phyloP scores from a whole-genome alignment of 2,797 vertebrate species.

The Botia kubotai region DNA sequence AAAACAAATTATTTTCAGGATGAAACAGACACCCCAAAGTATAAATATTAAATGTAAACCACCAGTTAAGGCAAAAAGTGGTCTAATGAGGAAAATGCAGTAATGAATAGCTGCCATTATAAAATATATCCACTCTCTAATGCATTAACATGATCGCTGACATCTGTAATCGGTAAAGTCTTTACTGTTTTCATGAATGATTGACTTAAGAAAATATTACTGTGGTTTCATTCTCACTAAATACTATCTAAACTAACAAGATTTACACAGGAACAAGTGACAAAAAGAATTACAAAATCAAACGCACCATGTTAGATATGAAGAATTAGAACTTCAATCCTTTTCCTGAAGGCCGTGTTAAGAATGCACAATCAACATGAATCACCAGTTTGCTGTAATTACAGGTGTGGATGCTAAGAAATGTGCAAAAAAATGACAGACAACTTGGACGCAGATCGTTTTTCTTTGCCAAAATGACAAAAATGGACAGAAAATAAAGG shows the following conservation, averaged over 20 bases:
- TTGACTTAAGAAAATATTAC: constrained; percentile 60
- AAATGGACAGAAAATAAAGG: constrained; percentile 58
- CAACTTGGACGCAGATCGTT: constrained; percentile 35
- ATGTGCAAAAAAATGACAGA: constrained; percentile 67
- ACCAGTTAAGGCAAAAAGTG: constrained; percentile 14
- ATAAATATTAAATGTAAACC: constrained; percentile 21
- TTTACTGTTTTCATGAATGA: constrained; percentile 31
- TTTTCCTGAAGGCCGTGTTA: constrained; percentile 71
- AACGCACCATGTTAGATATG: constrained; percentile 60
- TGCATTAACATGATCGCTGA: constrained; percentile 56
- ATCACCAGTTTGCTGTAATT: constrained; percentile 57
- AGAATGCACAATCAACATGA: constrained; percentile 73
- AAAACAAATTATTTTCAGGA: constrained; percentile 2
- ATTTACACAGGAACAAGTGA: constrained; percentile 31
- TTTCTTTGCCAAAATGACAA: constrained; percentile 19
- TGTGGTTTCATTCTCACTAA: constrained; percentile 10
- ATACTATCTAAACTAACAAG: constrained; percentile 33
- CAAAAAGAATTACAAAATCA: constrained; percentile 31
- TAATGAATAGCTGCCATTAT: constrained; percentile 40
- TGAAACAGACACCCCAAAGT: neutral
- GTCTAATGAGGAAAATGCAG: neutral
- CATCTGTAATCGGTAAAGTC: constrained; percentile 61
- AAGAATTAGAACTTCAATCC: constrained; percentile 58
- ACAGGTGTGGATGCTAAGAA: constrained; percentile 22
- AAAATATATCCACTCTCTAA: constrained; percentile 80